Base-by-base conservation (phyloP, 23 tunicate genomes). In the Trididemnum miniatum region DNA sequence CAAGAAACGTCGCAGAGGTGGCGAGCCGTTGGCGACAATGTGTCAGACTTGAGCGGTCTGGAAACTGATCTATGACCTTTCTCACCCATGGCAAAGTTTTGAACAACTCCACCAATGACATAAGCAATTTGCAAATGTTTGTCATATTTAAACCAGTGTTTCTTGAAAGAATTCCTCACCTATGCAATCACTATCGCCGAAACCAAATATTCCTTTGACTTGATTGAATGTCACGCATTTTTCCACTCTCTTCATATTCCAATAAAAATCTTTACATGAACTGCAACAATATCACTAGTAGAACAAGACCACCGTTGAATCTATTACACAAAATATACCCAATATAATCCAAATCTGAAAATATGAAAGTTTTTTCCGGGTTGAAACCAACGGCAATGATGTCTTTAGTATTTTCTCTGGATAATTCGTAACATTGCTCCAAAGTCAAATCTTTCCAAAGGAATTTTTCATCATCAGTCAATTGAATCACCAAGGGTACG, bases 391-490 rank as follows among this genome's bases (percentile, higher is more conserved):
- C 89, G 22, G 99, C 99, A 34, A 96, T 90, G 27, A 96, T 96
- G 73, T 96, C 99, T 80, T 95, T 95, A 7, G 87, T 50, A 57
- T 95, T 95, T 59, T 89, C 96, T 32, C 83, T 57, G 2, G 99
- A 66, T 0, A 95, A 80, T 20, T 78, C 30, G 44, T 85, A 39
- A 60, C 95, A 95, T 35, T 96, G 89, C 35, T 96, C 99, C n/a
- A 96, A 31, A 20, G 87, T 73, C 24, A 90, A 78, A 75, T 91
- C 90, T 71, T 96, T 96, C 96, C 96, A 96, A 35, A 90, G 80
- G 81, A 96, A 96, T 79, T 96, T 91, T 77, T 96, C 99, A 65
- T 96, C 99, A 80, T 96, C 99, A 22, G 99, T 96, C 4, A 96
- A 82, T 37, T 96, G 99, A 9, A 96, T 74, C 33, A 96, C 99